Evolutionary conservation across 2,888 invertebrate species (phyloP), one percentile per base, ranked within the genome.

Genomic region (Drosophila tanythrix): DNA sequence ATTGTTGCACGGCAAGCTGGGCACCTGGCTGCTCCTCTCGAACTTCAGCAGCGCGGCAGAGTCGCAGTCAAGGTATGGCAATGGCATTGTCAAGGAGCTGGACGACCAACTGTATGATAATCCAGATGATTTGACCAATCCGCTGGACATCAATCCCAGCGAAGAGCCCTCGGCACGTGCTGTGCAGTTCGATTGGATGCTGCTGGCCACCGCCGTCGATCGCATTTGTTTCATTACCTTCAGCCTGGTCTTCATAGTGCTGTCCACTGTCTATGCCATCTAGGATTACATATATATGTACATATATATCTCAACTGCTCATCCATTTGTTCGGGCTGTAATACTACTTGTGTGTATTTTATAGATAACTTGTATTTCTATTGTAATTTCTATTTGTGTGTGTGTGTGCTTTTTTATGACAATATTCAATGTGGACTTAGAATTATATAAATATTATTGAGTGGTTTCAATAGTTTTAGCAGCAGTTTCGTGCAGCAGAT

Each of bases 151-250:
- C 4, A 91, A 91, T 78, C 74, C 82, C 36, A 53, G 43, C 13
- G 82, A 83, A 4, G 21, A 51, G 51, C 84, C 88, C 8, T 74
- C 91, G 31, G 73, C 77, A 33, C 89, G 90, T 31, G 92, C 91
- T 3, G 79, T 94, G 1, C 95, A 95, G 81, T 94, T 94, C 40
- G 95, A 96, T 86, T 96, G 95, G 95, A 92, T 95, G n/a, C 91
- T 95, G 18, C 87, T 95, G 53, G 95, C 95, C 35, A 94, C 94
- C 3, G 95, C 95, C 11, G 93, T 96, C 63, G 95, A 96, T 92
- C 94, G 95, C 60, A 89, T 95, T 56, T 94, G 94, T 6, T 95
- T 96, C 82, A 71, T 95, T 50, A 83, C 94, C 58, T 96, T 95
- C 83, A 93, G 94, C 55, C 81, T 95, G 36, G 88, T 94, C 33